phyloP scores from a whole-genome alignment of 2,113 vertebrate genomes.

The Alosa alosa region DNA sequence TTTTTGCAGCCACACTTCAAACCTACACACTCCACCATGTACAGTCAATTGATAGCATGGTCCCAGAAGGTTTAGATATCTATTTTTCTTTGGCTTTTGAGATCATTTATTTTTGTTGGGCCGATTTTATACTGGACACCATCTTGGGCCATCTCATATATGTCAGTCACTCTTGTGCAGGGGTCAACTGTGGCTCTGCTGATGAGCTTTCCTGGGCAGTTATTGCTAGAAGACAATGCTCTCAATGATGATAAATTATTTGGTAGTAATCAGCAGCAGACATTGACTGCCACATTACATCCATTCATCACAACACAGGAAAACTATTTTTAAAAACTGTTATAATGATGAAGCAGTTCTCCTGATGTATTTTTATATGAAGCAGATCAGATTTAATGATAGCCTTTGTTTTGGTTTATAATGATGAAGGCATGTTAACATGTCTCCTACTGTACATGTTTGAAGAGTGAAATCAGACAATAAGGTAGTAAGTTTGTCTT shows the following conservation, averaged over 20 bases:
- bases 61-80: not conserved
- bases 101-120: not conserved
- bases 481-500: not conserved
- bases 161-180: not conserved
- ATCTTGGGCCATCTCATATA: not conserved
- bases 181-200: not conserved
- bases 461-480: not conserved
- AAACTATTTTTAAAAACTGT: not conserved
- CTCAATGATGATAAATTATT: not conserved
- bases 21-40: not conserved
- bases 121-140: not conserved
- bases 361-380: not conserved
- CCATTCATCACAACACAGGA: not conserved
- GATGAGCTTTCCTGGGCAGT: constrained; percentile 5
- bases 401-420: not conserved
- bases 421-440: not conserved
- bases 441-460: not conserved
- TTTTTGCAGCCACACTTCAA: constrained; percentile 18
- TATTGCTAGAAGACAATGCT: not conserved
- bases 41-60: not conserved
- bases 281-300: not conserved
- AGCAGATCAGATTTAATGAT: not conserved
- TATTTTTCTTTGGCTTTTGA: not conserved
- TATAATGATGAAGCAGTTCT: not conserved
- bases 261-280: not conserved